Conservation (phyloP, 2,113 vertebrate genomes). For the Macaca mulatta region DNA sequence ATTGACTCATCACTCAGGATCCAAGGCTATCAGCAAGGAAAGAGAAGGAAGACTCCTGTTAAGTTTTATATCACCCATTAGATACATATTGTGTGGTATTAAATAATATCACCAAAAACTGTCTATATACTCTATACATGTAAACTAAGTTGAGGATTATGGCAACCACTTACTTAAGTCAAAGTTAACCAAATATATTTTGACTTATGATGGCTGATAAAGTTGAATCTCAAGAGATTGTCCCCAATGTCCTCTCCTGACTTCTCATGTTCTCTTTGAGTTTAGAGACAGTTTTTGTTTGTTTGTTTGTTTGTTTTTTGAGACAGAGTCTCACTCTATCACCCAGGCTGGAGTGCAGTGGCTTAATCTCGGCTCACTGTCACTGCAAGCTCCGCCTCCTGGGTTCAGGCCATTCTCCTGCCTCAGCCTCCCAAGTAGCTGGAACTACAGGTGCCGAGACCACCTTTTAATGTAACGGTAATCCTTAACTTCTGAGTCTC, state of each 20-base stretch:
- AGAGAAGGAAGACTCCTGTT: neutral
- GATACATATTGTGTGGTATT: neutral
- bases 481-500: neutral
- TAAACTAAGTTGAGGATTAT: neutral
- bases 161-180: neutral
- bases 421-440: too few relatives aligned
- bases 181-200: neutral
- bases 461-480: neutral
- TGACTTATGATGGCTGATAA: neutral
- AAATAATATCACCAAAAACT: neutral
- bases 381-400: too few relatives aligned
- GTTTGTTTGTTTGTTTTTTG: too few relatives aligned
- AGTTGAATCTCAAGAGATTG: neutral
- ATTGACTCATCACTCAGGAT: neutral
- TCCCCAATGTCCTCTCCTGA: neutral
- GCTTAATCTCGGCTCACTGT: too few relatives aligned
- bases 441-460: neutral
- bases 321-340: too few relatives aligned
- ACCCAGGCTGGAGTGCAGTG: too few relatives aligned
- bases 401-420: too few relatives aligned
- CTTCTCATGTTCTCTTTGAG: neutral
- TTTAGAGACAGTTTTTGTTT: neutral
- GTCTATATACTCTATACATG: neutral
- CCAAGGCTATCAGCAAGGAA: neutral
- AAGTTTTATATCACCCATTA: neutral